Conservation (phyloP, 2,888 invertebrate species). For the Agrilus mali region DNA sequence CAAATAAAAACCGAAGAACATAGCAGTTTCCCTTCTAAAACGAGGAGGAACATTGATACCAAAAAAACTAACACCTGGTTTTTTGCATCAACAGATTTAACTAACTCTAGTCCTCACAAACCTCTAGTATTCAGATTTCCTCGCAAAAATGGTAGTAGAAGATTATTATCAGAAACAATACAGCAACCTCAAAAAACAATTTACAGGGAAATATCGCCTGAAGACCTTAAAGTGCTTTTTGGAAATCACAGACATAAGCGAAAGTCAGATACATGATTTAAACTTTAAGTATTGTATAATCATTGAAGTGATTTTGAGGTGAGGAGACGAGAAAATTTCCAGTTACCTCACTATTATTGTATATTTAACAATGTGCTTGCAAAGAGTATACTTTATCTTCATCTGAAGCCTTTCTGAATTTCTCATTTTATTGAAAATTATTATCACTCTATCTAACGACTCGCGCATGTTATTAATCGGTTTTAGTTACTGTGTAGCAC, state of each 20-base stretch:
- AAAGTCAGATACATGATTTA: neutral
- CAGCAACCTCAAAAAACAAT: conserved; percentile 13
- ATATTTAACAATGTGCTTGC: no score
- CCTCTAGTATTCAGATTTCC: conserved; percentile 27
- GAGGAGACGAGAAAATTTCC: no score
- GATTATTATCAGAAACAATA: conserved; percentile 7
- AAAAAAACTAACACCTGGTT: conserved; percentile 20
- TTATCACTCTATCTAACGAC: no score
- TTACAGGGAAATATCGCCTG: conserved; percentile 23
- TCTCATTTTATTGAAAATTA: no score
- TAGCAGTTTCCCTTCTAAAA: conserved; percentile 7
- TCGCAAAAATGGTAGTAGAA: conserved; percentile 17
- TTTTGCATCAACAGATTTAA: conserved; percentile 19
- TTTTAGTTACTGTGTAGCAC: no score
- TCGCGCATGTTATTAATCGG: no score
- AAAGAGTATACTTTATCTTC: no score
- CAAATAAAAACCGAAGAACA: conserved; percentile 4
- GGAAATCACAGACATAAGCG: conserved; percentile 14
- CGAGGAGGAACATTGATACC: conserved; percentile 20
- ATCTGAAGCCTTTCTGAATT: no score
- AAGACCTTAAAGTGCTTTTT: conserved; percentile 26
- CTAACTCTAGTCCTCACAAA: conserved; percentile 19
- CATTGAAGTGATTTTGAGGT: no score
- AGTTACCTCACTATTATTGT: no score
- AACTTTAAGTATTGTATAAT: no score